A percentile compares a stretch with the other conserved stretches of the same genome.
These are phyloP conservation scores for Onychorhynchus coronatus DNA, from an alignment of 2,113 vertebrate species.

Conservation along the genomic window DNA sequence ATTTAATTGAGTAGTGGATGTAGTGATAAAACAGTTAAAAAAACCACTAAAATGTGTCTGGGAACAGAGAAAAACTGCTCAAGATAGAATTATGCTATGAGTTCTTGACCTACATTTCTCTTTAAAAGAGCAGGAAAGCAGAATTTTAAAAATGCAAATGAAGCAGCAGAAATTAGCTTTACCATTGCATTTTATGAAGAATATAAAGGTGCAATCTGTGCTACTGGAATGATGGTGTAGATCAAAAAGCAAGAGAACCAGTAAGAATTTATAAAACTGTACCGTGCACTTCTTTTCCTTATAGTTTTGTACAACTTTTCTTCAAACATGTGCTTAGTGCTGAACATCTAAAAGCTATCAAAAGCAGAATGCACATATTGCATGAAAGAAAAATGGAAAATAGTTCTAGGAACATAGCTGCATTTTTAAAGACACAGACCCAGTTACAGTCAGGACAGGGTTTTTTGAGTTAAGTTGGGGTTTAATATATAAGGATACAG, in stretches of 20 bases:
- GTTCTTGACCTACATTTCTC: background rate
- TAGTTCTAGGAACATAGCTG: background rate
- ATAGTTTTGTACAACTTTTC: constrained; percentile 15
- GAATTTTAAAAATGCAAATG: background rate
- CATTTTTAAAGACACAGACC: background rate
- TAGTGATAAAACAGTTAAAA: background rate
- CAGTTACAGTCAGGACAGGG: background rate
- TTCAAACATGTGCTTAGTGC: constrained; percentile 20
- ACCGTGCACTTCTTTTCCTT: background rate
- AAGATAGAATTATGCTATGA: background rate
- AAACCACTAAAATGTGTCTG: background rate
- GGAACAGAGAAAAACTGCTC: background rate
- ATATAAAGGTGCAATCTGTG: background rate
- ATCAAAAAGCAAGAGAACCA: background rate
- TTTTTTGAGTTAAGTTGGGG: background rate
- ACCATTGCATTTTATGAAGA: background rate
- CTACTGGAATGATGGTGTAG: background rate
- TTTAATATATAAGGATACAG: background rate
- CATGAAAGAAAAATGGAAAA: constrained; percentile 34
- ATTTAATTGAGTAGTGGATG: background rate
- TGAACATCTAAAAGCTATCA: constrained; percentile 24
- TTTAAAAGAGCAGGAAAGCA: background rate
- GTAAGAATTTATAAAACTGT: background rate
- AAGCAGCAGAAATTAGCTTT: constrained; percentile 1
- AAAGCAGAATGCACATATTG: constrained; percentile 38